phyloP scores from a whole-genome alignment of 2,888 invertebrate genomes.

The Brachyptera putata region DNA sequence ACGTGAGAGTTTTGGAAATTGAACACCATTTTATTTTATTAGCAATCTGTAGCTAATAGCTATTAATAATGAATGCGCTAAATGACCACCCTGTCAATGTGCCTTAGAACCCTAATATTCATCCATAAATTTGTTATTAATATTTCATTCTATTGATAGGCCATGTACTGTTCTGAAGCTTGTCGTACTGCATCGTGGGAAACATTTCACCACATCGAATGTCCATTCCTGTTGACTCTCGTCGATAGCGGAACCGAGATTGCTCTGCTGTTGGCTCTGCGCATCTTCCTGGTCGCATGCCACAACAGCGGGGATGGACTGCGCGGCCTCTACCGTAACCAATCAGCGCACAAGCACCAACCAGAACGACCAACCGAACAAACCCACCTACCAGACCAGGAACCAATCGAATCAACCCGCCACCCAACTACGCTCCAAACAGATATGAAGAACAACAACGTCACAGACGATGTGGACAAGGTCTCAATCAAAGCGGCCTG shows the following conservation, averaged over 20 bases:
- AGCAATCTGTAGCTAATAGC: neutral
- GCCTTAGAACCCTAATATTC: too few species aligned
- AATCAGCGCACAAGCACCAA: neutral
- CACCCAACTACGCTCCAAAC: constrained; percentile 37
- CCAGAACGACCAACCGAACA: too few species aligned
- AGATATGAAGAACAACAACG: constrained; percentile 53
- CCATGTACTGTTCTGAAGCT: constrained; percentile 60
- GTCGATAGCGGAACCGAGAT: constrained; percentile 56
- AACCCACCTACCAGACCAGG: constrained; percentile 42
- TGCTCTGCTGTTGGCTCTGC: constrained; percentile 64
- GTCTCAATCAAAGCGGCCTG: constrained; percentile 61
- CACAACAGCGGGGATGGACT: neutral
- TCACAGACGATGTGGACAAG: constrained; percentile 68
- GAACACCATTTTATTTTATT: too few species aligned
- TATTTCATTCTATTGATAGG: constrained; percentile 45
- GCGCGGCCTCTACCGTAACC: neutral
- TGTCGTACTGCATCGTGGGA: constrained; percentile 62
- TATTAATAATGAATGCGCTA: too few species aligned
- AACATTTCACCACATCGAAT: constrained; percentile 73
- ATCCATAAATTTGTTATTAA: too few species aligned
- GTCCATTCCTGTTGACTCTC: constrained; percentile 59
- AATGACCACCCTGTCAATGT: too few species aligned
- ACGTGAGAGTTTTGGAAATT: too few species aligned
- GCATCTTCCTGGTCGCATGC: constrained; percentile 46
- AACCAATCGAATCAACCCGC: constrained; percentile 47